phyloP scores from a whole-genome alignment of 2,888 invertebrate species.

The Amaurobius ferox region DNA sequence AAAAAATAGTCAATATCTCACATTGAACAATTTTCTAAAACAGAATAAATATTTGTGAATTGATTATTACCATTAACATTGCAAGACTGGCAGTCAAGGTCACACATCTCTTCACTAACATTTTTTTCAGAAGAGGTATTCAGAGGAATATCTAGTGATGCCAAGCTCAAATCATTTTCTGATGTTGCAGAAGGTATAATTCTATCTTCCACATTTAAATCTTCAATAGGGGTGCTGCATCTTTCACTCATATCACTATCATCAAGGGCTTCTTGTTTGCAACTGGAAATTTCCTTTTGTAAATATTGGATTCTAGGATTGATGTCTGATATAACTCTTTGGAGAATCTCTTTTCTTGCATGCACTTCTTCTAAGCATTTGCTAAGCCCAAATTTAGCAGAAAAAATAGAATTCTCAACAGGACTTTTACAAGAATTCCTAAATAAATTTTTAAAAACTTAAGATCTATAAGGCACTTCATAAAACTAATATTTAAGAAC shows the following conservation, averaged over 20 bases:
- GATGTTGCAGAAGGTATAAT: neutral
- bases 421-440: neutral
- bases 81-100: neutral
- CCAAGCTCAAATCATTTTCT: neutral
- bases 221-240: conserved; percentile 38
- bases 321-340: conserved; percentile 32
- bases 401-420: neutral
- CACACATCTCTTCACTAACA: neutral
- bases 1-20: too few species aligned
- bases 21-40: too few species aligned
- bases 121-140: neutral
- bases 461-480: too few species aligned
- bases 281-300: conserved; percentile 16
- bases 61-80: neutral
- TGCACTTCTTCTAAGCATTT: conserved; percentile 17
- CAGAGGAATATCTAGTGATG: neutral
- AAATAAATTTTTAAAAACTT: too few species aligned
- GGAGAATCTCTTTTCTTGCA: conserved; percentile 25
- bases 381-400: neutral
- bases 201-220: neutral
- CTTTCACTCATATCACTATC: conserved; percentile 12
- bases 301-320: conserved; percentile 34
- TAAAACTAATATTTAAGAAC: too few species aligned
- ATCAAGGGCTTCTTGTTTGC: neutral
- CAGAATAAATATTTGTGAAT: too few species aligned